Conservation (phyloP, 1,140 invertebrate genomes). For the Platyscapa corneri region DNA sequence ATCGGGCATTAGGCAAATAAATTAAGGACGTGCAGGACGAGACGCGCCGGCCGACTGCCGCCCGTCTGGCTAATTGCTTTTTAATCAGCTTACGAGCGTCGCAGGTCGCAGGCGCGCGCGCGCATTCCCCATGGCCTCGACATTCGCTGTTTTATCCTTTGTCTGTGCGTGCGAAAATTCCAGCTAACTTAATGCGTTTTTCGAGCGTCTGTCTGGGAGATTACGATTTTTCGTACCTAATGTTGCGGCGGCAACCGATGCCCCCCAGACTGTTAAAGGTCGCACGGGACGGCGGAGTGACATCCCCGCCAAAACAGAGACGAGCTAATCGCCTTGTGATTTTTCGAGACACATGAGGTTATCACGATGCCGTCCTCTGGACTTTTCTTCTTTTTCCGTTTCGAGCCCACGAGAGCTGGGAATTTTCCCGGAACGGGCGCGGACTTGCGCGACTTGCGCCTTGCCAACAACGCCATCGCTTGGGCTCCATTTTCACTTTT, state of each 20-base stretch:
- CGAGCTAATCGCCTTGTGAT: constrained; percentile 4
- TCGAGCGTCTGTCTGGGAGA: constrained; percentile 25
- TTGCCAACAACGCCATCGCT: too few relatives aligned
- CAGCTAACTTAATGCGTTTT: constrained; percentile 30
- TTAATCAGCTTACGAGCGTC: constrained; percentile 39
- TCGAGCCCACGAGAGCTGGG: neutral
- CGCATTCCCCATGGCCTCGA: neutral
- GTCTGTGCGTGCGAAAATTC: constrained; percentile 29
- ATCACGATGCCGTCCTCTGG: constrained; percentile 21
- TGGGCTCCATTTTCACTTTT: too few relatives aligned
- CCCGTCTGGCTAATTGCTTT: constrained; percentile 36
- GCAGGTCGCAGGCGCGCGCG: neutral
- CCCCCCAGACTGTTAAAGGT: neutral
- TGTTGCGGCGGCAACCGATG: constrained; percentile 17
- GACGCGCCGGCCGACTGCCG: constrained; percentile 21
- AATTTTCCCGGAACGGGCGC: neutral
- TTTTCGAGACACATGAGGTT: constrained; percentile 25
- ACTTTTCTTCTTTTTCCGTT: too few relatives aligned
- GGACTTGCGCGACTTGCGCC: neutral
- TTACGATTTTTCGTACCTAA: constrained; percentile 37
- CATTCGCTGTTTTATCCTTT: constrained; percentile 24
- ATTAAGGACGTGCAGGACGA: neutral
- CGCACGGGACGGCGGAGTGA: neutral
- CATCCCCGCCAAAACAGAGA: neutral
- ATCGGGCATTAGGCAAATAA: neutral